Conservation (phyloP, 2,113 vertebrate species). For the Sarotherodon lohbergeri region DNA sequence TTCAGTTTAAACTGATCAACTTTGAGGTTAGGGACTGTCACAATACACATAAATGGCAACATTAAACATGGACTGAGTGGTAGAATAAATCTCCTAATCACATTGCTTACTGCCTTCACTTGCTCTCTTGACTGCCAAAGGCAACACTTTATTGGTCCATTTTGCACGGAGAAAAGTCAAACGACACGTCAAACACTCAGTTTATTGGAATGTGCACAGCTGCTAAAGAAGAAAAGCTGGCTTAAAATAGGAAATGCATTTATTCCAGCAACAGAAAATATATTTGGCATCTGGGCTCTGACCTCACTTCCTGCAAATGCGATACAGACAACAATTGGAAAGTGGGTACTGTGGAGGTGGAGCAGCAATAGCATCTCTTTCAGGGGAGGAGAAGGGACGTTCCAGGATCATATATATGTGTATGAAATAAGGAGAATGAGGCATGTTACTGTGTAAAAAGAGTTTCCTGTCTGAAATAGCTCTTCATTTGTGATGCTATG, state of each 20-base stretch:
- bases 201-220: background rate
- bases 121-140: background rate
- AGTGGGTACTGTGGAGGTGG: background rate
- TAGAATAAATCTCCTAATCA: background rate
- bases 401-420: background rate
- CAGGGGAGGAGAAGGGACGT: background rate
- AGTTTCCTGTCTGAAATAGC: background rate
- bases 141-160: background rate
- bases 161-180: background rate
- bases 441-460: background rate
- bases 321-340: background rate
- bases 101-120: background rate
- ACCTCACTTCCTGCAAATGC: background rate
- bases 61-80: background rate
- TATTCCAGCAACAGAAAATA: background rate
- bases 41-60: background rate
- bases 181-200: background rate
- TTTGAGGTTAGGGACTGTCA: background rate
- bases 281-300: background rate
- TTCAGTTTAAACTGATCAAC: background rate
- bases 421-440: background rate
- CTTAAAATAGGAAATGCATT: background rate
- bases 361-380: background rate
- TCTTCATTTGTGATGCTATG: background rate
- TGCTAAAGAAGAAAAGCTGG: rapidly evolving